phyloP scores from a whole-genome alignment of 2,113 vertebrate species.

The Zingel zingel region DNA sequence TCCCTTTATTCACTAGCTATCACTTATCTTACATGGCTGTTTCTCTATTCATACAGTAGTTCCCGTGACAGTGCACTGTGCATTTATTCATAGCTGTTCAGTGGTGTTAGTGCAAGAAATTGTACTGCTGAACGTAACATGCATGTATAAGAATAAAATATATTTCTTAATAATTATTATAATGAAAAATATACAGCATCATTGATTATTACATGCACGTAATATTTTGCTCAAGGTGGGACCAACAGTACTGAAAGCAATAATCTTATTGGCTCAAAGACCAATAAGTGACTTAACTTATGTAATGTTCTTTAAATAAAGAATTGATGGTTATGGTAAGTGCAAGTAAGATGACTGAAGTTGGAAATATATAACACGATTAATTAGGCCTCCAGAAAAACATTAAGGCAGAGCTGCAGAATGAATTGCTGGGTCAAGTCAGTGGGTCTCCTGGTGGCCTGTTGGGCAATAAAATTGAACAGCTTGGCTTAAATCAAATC shows the following conservation, averaged over 20 bases:
- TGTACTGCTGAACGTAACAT: neutral
- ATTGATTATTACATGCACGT: neutral
- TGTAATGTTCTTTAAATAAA: neutral
- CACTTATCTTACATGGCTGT: constrained; percentile 29
- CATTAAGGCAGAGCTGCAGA: constrained; percentile 3
- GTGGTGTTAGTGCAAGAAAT: neutral
- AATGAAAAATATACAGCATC: neutral
- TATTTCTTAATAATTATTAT: neutral
- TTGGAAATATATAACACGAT: constrained; percentile 4
- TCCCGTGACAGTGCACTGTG: constrained; percentile 10
- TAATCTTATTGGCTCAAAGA: neutral
- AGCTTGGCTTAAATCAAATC: constrained; percentile 2
- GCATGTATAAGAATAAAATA: neutral
- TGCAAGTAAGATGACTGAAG: constrained; percentile 1
- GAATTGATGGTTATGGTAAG: neutral
- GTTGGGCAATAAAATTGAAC: constrained; percentile 2
- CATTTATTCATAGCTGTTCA: constrained; percentile 20
- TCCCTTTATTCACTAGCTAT: constrained; percentile 64
- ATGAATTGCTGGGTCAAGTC: constrained; percentile 2
- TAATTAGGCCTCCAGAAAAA: constrained; percentile 19
- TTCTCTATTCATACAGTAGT: constrained; percentile 29
- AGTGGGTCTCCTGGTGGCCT: constrained; percentile 8
- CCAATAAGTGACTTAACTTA: neutral
- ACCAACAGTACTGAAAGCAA: neutral
- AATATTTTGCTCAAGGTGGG: neutral